phyloP scores from a whole-genome alignment of 2,113 vertebrate species.

The Polyodon spathula region DNA sequence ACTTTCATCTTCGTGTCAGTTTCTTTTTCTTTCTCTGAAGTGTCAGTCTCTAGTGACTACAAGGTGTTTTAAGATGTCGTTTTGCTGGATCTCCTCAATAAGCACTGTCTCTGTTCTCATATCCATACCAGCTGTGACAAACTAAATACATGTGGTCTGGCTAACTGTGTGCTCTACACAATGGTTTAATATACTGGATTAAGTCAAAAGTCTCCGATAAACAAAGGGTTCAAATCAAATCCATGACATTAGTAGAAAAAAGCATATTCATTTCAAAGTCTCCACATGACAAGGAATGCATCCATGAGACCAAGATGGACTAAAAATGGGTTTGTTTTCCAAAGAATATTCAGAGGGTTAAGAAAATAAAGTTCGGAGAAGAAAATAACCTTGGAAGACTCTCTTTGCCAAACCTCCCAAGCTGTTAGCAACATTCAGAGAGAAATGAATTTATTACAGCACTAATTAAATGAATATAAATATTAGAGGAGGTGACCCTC shows the following conservation, averaged over 20 bases:
- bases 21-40: slow-evolving; percentile 21
- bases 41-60: slow-evolving; percentile 9
- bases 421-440: slow-evolving; percentile 37
- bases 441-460: slow-evolving; percentile 46
- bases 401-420: slow-evolving; percentile 47
- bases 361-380: slow-evolving; percentile 42
- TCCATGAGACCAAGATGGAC: background rate
- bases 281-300: background rate
- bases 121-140: no score
- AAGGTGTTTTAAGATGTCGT: no score
- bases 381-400: slow-evolving; percentile 18
- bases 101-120: no score
- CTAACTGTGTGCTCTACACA: no score
- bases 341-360: slow-evolving; percentile 40
- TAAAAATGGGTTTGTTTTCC: slow-evolving; percentile 6
- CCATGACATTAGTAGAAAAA: background rate
- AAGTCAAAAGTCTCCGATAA: no score
- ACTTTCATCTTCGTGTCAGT: slow-evolving; percentile 5
- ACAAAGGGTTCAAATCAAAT: background rate
- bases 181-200: no score
- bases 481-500: slow-evolving; percentile 48
- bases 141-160: no score
- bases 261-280: background rate
- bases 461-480: slow-evolving; percentile 57
- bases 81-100: no score